phyloP scores from a whole-genome alignment of 1,140 invertebrate genomes.

The Adelges cooleyi region DNA sequence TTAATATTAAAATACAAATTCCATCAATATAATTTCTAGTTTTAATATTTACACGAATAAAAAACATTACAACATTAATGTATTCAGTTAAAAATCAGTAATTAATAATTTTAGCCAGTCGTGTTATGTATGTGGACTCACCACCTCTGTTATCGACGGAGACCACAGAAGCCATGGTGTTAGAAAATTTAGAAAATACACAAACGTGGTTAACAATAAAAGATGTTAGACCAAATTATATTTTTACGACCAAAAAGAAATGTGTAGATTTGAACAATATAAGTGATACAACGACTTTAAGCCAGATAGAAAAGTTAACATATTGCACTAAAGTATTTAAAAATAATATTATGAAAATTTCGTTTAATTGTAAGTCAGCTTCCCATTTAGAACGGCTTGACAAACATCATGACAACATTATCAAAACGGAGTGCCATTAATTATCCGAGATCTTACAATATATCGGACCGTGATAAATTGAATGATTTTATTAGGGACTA shows the following conservation, averaged over 20 bases:
- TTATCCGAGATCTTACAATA: background rate
- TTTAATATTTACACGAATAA: too few species aligned
- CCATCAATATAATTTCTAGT: too few species aligned
- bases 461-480: background rate
- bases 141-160: background rate
- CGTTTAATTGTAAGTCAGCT: background rate
- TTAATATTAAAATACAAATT: too few species aligned
- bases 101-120: background rate
- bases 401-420: background rate
- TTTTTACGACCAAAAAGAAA: background rate
- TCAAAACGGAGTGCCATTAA: background rate
- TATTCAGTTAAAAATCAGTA: too few species aligned
- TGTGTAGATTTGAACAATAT: background rate
- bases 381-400: background rate
- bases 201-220: background rate
- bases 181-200: background rate
- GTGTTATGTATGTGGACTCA: background rate
- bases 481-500: background rate
- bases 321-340: slow-evolving; percentile 6
- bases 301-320: background rate
- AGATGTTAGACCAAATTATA: background rate
- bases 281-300: background rate
- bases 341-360: background rate
- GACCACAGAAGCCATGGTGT: background rate
- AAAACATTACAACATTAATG: too few species aligned